Base-by-base conservation (phyloP, 1,140 invertebrate species). In the Brevipalpus yothersi region DNA sequence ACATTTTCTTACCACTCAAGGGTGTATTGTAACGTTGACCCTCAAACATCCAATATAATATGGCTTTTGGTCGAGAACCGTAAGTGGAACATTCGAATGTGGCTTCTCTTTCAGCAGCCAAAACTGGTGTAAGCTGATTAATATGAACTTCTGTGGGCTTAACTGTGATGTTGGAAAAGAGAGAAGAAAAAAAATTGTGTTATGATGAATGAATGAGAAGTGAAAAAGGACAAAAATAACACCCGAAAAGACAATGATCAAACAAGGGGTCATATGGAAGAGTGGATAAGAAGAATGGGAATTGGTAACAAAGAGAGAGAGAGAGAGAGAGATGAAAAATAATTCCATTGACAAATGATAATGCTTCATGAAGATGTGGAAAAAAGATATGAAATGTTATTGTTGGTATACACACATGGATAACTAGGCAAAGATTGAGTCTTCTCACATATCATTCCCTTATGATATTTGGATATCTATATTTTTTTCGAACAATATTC, bases 31-130 rank as follows among this genome's bases (percentile, higher is more conserved):
- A 42, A 31, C 63, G 58, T 23, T 40, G 11, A 19, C 63, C 63
- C 43, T 64, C 58, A 39, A 64, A 64, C 23, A 61, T 11, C 63
- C 63, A 64, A 57, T 64, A 61, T 19, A 64, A 42, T n/a, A 23
- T 58, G 9, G 63, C 63, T 58, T 65, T 64, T 19, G 63, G 63
- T 47, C 60, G 23, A 13, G 63, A 64, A 15, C 63, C 63, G 40
- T 53, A 61, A 39, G 63, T 59, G 13, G 21, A 58, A 41, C 63
- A 64, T 41, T 64, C 63, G 40, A 64, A 64, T 40, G 39, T 65
- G n/a, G 63, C 59, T 41, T 64, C 63, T 10, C 55, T 12, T 21
- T 60, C 63, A 43, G 58, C 59, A 31, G 65, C 51, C 39, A 64
- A 41, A 7, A 49, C 19, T 40, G 58, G 21, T 12, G 63, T 59